Evolutionary conservation across 2,113 vertebrate genomes (phyloP), one percentile per base, ranked within the genome.

Genomic region (Garra rufa): DNA sequence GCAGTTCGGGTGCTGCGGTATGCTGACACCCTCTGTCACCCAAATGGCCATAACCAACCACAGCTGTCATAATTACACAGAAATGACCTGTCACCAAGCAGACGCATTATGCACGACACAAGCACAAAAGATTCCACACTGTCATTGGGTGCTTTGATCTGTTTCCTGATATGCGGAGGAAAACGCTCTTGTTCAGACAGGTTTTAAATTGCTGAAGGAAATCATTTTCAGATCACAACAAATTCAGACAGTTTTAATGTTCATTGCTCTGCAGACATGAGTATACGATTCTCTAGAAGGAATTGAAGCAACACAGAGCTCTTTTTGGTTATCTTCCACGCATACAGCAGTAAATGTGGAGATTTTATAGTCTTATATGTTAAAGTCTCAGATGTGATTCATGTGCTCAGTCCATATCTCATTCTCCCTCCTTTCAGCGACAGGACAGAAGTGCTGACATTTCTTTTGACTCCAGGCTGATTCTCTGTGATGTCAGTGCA

Each of bases 401-500:
- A 46, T 63, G 38, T 9, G 13, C 76, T 63, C 76, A 4, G 26
- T 69, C 61, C 17, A 67, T 81, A 38, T 83, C 59, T 61, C 50
- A 71, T 69, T 86, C 17, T 14, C 74, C 17, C 50, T 73, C 43
- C 63, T 76, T 59, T 73, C 65, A 63, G 50, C 34, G 38, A 74
- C 67, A 61, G 38, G 83, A 87, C 83, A 85, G 85, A 84, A 74
- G 28, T 84, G 86, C 83, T 87, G 86, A 87, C 82, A 76, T 70
- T 63, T 76, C 70, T 81, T 57, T 48, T 79, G 50, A 87, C 74
- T 63, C 43, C 48, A 67, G 59, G 78, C 74, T 74, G 59, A 77
- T 76, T 76, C 48, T 83, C 74, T 52, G 44, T 77, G 80, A 71
- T 81, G 76, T 81, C 82, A 70, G 50, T 44, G 79, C 70, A 48